Conservation (phyloP, 2,797 vertebrate genomes). For the Cryptoprocta ferox region DNA sequence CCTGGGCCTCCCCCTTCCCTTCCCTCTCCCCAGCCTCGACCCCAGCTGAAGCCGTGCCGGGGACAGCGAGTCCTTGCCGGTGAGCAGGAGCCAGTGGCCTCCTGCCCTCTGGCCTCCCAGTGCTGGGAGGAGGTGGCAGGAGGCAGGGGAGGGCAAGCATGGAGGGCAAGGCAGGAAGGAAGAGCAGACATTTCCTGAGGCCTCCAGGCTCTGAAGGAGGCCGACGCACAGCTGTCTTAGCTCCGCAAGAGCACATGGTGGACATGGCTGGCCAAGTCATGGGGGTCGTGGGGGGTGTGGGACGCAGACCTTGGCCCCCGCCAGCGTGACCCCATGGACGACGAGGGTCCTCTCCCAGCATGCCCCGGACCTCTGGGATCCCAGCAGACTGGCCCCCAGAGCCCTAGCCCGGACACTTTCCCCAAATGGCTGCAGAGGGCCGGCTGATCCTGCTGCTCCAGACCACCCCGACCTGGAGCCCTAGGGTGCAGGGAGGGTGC, state of each 20-base stretch:
- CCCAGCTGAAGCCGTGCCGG: background rate
- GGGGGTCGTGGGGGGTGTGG: background rate
- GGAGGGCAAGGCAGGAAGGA: slow-evolving; percentile 54
- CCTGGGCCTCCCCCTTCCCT: background rate
- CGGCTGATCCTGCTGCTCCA: background rate
- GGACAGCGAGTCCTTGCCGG: background rate
- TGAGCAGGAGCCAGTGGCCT: background rate
- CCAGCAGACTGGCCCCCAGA: background rate
- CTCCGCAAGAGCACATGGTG: background rate
- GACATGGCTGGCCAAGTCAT: background rate
- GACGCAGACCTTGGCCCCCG: background rate
- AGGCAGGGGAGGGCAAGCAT: background rate
- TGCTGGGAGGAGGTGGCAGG: slow-evolving; percentile 3
- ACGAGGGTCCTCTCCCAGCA: background rate
- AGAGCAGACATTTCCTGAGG: slow-evolving; percentile 73
- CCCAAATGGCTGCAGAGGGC: background rate
- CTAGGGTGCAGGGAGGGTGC: background rate
- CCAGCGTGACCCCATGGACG: background rate
- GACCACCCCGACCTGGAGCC: background rate
- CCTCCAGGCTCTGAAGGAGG: slow-evolving; percentile 4
- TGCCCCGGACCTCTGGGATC: background rate
- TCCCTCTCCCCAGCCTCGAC: background rate
- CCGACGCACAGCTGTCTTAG: slow-evolving; percentile 47
- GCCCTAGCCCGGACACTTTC: background rate
- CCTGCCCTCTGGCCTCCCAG: slow-evolving; percentile 22